Evolutionary conservation across 2,888 invertebrate species (phyloP), one percentile per base, ranked within the genome.

Genomic region (Lordiphosa fenestrarum): DNA sequence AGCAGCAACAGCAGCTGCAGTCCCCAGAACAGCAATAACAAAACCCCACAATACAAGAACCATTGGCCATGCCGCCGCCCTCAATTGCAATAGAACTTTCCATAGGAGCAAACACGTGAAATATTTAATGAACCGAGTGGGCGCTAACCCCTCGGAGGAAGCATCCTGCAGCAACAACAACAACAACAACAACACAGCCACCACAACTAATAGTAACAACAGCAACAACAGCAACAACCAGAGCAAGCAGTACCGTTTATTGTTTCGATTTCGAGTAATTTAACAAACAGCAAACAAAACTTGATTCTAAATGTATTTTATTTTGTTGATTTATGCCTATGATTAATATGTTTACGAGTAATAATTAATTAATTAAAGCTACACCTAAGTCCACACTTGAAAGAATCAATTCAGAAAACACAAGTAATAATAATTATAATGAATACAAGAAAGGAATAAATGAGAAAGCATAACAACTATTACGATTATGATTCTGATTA

Each of bases 311-410:
- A 56, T 82, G 73, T 74, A 77, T 80, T 80, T 72, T 72, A 70
- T 76, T 80, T 80, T 80, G 81, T 81, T 81, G 77, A 73, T 73
- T 81, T 84, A 84, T 82, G 65, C 44, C 63, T 71, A 69, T 75
- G 75, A 77, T 73, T 77, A 76, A 53, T 73, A 78, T 60, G 67
- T 77, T 47, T 76, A 76, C 66, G 69, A 52, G 42, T 64, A 64
- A 64, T 48, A 52, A 57, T 52, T 57, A 37, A 64, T 63, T 48
- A 57, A 64, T 57, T 57, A 64, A 64, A 47, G 47, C 21, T 57
- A 64, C 33, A 30, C n/a, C 38, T 63, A 63, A 63, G 63, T 63
- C 55, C 55, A 49, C 50, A 52, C 33, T 36, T 44, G 39, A 49
- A 58, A 70, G 23, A 50, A 52, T 37, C 49, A 57, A 68, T 48